Base-by-base conservation (phyloP, 2,113 vertebrate genomes). In the Trematomus loennbergii region DNA sequence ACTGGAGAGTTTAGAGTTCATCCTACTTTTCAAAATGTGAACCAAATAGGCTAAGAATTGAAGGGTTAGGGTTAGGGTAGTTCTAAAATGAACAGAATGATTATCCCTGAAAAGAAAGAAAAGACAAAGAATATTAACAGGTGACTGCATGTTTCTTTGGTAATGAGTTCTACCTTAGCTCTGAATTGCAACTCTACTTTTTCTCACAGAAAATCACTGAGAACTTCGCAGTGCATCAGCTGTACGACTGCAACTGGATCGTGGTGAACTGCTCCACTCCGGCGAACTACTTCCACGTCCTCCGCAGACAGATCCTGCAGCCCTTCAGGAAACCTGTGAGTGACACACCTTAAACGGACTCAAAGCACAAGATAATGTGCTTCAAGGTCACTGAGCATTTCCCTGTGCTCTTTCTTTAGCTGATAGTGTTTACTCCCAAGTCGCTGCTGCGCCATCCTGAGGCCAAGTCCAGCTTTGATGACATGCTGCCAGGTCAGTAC, bases 201-300 rank as follows among this genome's bases (percentile, higher is more conserved):
- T 25, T 29, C 1, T 5, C 15, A 2, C 84, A 98, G 97, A 95
- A 96, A 87, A 87, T 96, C 25, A 75, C 92, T 0, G 92, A 95
- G 0, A 96, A 97, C 82, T 97, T 98, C 0, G 96, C 96, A 0
- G 92, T 97, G 69, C 95, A 91, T 68, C 97, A 99, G 90, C 95
- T 99, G 6, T 95, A 97, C 0, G 97, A 98, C 72, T 97, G 97
- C 79, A 98, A 99, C 93, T 99, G 97, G 97, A 97, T 99, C 0
- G 96, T 98, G 0, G 97, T 97, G 50, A 98, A 97, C 94, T 98
- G 97, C 92, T 98, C 97, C 20, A 96, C 94, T 11, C 97, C 97
- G 0, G 96, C 96, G 60, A 99, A 97, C 91, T 97, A 95, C 94
- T 99, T 98, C 95, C 98, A 99, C 0, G 97, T 98, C 36, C 95